phyloP scores from a whole-genome alignment of 2,113 vertebrate genomes.

The Nymphicus hollandicus region DNA sequence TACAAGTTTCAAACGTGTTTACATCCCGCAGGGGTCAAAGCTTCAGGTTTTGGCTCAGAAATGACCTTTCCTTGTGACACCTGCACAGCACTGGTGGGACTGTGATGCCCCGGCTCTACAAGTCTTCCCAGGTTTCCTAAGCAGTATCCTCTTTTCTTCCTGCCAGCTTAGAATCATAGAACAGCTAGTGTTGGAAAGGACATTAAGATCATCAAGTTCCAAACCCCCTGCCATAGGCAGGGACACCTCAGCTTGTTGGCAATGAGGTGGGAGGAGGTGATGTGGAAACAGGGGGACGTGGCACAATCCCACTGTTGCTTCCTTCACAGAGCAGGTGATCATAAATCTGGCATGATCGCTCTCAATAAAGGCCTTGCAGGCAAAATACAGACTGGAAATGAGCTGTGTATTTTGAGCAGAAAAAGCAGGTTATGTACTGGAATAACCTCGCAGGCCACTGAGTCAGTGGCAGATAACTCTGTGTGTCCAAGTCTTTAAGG shows the following conservation, averaged over 20 bases:
- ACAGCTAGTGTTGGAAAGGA: neutral
- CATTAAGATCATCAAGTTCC: neutral
- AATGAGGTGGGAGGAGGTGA: neutral
- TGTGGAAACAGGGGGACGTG: neutral
- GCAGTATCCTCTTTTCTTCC: neutral
- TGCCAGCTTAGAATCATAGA: neutral
- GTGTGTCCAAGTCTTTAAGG: neutral
- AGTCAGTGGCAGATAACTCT: neutral
- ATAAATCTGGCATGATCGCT: neutral
- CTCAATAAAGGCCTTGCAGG: neutral
- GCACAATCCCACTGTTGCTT: neutral
- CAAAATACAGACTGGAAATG: neutral
- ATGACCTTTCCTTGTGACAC: neutral
- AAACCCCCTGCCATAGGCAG: neutral
- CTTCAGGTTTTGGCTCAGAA: neutral
- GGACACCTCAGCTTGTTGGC: neutral
- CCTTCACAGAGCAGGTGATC: neutral
- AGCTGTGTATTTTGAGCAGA: neutral
- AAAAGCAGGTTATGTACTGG: neutral
- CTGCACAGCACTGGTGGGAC: neutral
- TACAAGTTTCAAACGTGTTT: neutral
- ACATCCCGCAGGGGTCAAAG: neutral
- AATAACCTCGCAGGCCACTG: accelerated
- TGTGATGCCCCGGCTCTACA: accelerated
- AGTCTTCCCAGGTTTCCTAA: neutral